Evolutionary conservation across 37 sponge, comb jelly and placozoan species (phyloP).

Genomic region (Beroe forskalii): DNA sequence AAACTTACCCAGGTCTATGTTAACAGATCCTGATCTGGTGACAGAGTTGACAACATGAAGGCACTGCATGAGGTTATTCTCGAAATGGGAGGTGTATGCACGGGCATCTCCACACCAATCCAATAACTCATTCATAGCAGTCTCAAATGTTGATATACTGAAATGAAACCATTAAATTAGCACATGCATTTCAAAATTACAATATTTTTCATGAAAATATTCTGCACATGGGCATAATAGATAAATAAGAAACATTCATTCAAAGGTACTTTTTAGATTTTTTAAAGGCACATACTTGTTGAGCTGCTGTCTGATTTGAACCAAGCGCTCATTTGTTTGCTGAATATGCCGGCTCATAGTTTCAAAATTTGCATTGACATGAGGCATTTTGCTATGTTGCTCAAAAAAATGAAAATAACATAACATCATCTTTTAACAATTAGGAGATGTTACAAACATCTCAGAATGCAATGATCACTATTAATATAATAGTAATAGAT

Average conservation of each 20-base stretch:
- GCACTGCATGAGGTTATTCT: slow-evolving; percentile 53
- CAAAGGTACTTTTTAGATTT: no score
- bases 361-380: neutral
- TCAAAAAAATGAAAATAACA: no score
- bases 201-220: no score
- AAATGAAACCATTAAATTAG: no score
- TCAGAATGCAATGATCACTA: no score
- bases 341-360: neutral
- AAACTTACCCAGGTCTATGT: slow-evolving; percentile 10
- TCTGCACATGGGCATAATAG: no score
- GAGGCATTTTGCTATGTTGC: neutral
- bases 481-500: no score
- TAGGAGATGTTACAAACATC: no score
- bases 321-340: slow-evolving; percentile 61
- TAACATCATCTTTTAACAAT: no score
- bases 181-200: no score
- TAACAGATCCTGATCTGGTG: neutral
- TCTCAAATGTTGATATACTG: slow-evolving; percentile 68
- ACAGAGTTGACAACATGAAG: slow-evolving; percentile 57
- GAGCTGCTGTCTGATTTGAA: slow-evolving; percentile 60
- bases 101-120: slow-evolving; percentile 84
- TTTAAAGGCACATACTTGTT: slow-evolving; percentile 48
- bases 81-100: slow-evolving; percentile 47
- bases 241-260: no score
- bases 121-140: slow-evolving; percentile 74